These are phyloP conservation scores for Andrena hattorfiana DNA, from an alignment of 2,888 invertebrate genomes.

Conservation along the genomic window DNA sequence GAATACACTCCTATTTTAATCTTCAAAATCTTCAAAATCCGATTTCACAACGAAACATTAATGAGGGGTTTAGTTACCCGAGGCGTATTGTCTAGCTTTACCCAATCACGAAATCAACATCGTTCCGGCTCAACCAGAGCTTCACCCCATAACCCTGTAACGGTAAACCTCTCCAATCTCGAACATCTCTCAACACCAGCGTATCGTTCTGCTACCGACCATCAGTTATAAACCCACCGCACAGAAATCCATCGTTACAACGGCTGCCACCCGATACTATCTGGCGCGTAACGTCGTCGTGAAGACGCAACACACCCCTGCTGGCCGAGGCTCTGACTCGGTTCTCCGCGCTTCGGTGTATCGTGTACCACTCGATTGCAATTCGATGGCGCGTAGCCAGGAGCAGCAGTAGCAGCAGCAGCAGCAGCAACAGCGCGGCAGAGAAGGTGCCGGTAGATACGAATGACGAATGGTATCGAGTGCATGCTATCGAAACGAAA, in stretches of 20 bases:
- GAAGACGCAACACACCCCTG: slow-evolving; percentile 12
- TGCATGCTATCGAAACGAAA: slow-evolving; percentile 59
- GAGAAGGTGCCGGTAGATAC: slow-evolving; percentile 68
- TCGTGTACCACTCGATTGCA: slow-evolving; percentile 27
- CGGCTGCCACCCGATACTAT: slow-evolving; percentile 1
- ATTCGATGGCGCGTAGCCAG: slow-evolving; percentile 44
- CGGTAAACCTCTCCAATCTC: slow-evolving; percentile 25
- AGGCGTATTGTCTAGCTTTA: neutral
- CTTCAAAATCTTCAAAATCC: neutral
- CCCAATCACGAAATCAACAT: neutral
- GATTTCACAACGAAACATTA: neutral
- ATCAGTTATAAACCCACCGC: slow-evolving; percentile 5
- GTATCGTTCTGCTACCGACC: slow-evolving; percentile 2
- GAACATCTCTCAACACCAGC: neutral
- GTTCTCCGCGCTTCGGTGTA: neutral
- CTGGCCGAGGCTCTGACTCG: neutral
- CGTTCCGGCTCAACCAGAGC: slow-evolving; percentile 15
- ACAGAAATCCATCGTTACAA: slow-evolving; percentile 38
- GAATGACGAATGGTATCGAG: slow-evolving; percentile 65
- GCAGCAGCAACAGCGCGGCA: slow-evolving; percentile 5
- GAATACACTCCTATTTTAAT: neutral
- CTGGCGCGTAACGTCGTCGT: slow-evolving; percentile 22
- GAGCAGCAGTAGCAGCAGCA: neutral
- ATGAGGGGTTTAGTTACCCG: too few species aligned
- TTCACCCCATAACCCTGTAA: neutral